A percentile compares a stretch with the other conserved stretches of the same genome.
Evolutionary conservation across 2,797 vertebrate species (phyloP).

Genomic region (Paguma larvata): DNA sequence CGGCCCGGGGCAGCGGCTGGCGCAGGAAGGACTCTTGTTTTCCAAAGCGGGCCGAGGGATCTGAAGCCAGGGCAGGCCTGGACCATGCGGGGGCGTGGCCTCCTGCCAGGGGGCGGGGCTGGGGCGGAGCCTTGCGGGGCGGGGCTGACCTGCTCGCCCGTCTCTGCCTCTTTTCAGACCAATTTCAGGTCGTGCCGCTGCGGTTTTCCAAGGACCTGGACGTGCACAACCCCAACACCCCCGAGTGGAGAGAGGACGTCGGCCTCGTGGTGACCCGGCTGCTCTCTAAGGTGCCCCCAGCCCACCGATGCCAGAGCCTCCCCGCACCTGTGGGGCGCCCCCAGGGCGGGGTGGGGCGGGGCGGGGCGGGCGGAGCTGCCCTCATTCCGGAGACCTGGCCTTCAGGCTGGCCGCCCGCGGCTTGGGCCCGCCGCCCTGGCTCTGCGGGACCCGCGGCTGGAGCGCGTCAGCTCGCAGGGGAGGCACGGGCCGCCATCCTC

Average conservation of each 20-base stretch:
- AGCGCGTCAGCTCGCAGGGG: accelerated
- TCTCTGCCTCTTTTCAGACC: slow-evolving; percentile 87
- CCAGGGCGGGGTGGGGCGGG: not conserved
- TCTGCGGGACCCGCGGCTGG: accelerated
- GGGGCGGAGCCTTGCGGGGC: not conserved
- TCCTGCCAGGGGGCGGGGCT: not conserved
- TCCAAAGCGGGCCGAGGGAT: accelerated
- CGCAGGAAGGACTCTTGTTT: not conserved
- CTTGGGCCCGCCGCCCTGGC: not conserved
- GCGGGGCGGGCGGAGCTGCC: not conserved
- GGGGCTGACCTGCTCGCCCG: accelerated
- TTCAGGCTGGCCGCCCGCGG: accelerated
- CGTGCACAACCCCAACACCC: slow-evolving; percentile 94
- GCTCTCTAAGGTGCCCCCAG: slow-evolving; percentile 92
- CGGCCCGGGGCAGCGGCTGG: not conserved
- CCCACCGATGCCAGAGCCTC: not conserved
- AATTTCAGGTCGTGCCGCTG: slow-evolving; percentile 94
- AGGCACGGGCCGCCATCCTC: not conserved
- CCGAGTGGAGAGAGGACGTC: slow-evolving; percentile 96
- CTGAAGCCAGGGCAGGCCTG: accelerated
- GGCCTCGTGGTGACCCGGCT: slow-evolving; percentile 95
- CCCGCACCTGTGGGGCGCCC: not conserved
- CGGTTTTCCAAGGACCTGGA: slow-evolving; percentile 95
- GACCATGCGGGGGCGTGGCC: accelerated
- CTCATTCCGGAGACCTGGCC: too few species aligned